A percentile compares a stretch with the other conserved stretches of the same genome.
Evolutionary conservation across 2,888 invertebrate species (phyloP).

Genomic region (Sinelater perroti): DNA sequence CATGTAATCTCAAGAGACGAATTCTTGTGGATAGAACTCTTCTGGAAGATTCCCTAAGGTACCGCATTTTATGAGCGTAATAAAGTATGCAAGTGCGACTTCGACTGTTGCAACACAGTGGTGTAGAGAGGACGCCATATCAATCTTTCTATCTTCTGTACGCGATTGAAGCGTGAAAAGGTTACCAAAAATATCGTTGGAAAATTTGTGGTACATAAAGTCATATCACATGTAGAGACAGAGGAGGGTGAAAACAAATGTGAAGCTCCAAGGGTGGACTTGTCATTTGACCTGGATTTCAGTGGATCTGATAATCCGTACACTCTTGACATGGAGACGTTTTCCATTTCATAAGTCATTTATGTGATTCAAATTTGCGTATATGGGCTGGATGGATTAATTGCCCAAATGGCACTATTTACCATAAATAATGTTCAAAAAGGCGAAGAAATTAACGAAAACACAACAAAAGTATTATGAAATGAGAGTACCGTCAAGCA

Average conservation of each 20-base stretch:
- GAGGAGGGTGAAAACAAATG: slow-evolving; percentile 86
- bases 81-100: slow-evolving; percentile 80
- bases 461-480: too few relatives aligned
- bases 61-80: slow-evolving; percentile 95
- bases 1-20: slow-evolving; percentile 66
- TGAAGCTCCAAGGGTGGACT: slow-evolving; percentile 87
- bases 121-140: slow-evolving; percentile 83
- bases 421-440: slow-evolving; percentile 80
- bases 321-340: slow-evolving; percentile 93
- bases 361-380: slow-evolving; percentile 91
- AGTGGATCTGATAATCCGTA: slow-evolving; percentile 80
- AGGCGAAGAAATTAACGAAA: slow-evolving; percentile 88
- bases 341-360: slow-evolving; percentile 95
- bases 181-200: slow-evolving; percentile 77
- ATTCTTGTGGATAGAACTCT: slow-evolving; percentile 72
- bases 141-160: slow-evolving; percentile 85
- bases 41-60: slow-evolving; percentile 70
- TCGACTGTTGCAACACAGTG: slow-evolving; percentile 85
- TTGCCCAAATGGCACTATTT: slow-evolving; percentile 91
- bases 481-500: too few relatives aligned
- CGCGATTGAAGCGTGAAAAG: slow-evolving; percentile 97
- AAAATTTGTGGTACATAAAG: slow-evolving; percentile 91
- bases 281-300: slow-evolving; percentile 94
- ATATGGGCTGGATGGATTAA: slow-evolving; percentile 95
- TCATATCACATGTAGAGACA: slow-evolving; percentile 90